These are phyloP conservation scores for Matsumurasca onukii DNA, from an alignment of 1,140 invertebrate genomes.

Conservation along the genomic window DNA sequence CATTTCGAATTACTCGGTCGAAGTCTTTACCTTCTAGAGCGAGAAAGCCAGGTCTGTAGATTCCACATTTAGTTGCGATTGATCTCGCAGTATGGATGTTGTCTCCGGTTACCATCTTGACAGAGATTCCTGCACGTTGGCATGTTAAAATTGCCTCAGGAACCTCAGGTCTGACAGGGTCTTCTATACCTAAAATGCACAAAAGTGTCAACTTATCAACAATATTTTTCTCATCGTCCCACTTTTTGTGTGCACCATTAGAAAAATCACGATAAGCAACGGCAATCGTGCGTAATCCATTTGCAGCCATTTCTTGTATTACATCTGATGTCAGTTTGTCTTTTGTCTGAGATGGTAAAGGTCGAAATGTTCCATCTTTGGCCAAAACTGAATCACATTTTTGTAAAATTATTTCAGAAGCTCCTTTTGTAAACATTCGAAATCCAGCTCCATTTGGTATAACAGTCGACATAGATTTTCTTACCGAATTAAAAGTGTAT, in stretches of 20 bases:
- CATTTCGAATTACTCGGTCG: constrained; percentile 88
- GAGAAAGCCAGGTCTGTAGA: constrained; percentile 87
- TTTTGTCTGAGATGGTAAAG: not conserved
- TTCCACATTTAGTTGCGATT: constrained; percentile 97
- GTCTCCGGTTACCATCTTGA: constrained; percentile 99
- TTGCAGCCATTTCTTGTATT: constrained; percentile 98
- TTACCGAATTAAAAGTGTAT: constrained; percentile 98
- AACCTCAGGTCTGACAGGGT: constrained; percentile 96
- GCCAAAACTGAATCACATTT: not conserved
- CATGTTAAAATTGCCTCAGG: constrained; percentile 95
- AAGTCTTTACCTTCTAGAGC: constrained; percentile 98
- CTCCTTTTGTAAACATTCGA: constrained; percentile 96
- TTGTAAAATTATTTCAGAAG: constrained; percentile 80
- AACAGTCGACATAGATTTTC: constrained; percentile 99
- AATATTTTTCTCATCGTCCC: constrained; percentile 96
- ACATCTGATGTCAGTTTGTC: constrained; percentile 81
- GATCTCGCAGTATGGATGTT: constrained; percentile 98
- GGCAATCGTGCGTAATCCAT: constrained; percentile 95
- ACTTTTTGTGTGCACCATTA: constrained; percentile 88
- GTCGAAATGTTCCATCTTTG: not conserved
- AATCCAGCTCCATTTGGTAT: constrained; percentile 86
- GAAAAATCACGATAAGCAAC: constrained; percentile 93
- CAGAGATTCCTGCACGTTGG: constrained; percentile 98
- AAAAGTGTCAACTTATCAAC: constrained; percentile 91
- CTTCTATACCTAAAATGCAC: constrained; percentile 98